These are phyloP conservation scores for Sphenodon punctatus DNA, from an alignment of 2,797 vertebrate species.

Conservation along the genomic window DNA sequence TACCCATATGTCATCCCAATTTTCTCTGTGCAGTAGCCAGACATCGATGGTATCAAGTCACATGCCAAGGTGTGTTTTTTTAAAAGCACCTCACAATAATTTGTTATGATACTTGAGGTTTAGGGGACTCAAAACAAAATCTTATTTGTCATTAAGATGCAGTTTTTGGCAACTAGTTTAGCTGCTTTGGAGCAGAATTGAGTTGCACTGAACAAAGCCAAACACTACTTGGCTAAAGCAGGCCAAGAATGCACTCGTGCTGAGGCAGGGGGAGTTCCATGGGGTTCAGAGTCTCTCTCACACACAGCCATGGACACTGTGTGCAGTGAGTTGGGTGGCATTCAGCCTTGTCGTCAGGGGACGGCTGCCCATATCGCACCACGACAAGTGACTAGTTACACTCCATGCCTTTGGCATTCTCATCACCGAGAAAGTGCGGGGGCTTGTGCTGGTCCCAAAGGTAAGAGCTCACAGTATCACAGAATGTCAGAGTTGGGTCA, in stretches of 20 bases:
- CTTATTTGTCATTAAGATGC: not conserved
- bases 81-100: not conserved
- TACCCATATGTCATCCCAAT: rapidly evolving
- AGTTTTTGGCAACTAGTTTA: rapidly evolving
- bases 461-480: too few species aligned
- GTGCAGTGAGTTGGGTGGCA: too few species aligned
- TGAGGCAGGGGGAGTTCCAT: not conserved
- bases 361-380: too few species aligned
- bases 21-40: rapidly evolving
- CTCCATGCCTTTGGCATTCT: too few species aligned
- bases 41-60: not conserved
- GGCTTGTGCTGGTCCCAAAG: too few species aligned
- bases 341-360: too few species aligned
- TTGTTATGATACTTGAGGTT: not conserved
- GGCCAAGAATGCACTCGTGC: not conserved
- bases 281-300: not conserved
- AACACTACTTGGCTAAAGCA: too few species aligned
- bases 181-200: not conserved
- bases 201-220: not conserved
- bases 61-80: rapidly evolving
- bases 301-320: too few species aligned
- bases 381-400: too few species aligned
- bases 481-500: too few species aligned
- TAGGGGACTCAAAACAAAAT: not conserved
- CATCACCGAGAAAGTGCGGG: too few species aligned